These are phyloP conservation scores for Idaea straminata DNA, from an alignment of 2,888 invertebrate species.

Conservation along the genomic window DNA sequence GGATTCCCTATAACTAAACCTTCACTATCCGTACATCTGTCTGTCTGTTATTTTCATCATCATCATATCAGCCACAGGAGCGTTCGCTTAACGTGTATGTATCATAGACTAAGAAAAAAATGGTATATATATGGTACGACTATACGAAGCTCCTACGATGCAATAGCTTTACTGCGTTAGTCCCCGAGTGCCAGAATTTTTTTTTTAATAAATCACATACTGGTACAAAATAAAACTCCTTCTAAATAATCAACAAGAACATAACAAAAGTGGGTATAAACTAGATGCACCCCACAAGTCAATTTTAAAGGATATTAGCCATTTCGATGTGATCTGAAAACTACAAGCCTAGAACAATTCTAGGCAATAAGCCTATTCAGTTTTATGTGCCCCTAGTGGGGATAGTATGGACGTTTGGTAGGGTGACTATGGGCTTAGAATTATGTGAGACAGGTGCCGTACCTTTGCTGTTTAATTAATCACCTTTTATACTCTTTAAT, in stretches of 20 bases:
- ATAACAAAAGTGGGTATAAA: constrained; percentile 1
- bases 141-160: no score
- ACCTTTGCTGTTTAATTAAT: background rate
- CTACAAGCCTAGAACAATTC: constrained; percentile 40
- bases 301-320: constrained; percentile 38
- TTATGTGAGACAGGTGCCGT: constrained; percentile 10
- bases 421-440: constrained; percentile 24
- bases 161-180: no score
- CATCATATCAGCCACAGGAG: no score
- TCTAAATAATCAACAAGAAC: background rate
- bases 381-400: constrained; percentile 60
- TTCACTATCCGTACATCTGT: no score
- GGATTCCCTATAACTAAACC: no score
- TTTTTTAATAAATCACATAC: no score
- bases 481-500: no score
- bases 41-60: no score
- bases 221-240: constrained; percentile 5
- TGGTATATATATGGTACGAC: no score
- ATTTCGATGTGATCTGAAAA: constrained; percentile 54
- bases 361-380: constrained; percentile 48
- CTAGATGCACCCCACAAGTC: constrained; percentile 20
- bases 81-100: no score
- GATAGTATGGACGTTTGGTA: constrained; percentile 35
- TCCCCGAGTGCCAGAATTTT: no score
- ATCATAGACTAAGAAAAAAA: no score